phyloP scores from a whole-genome alignment of 2,888 invertebrate genomes.

The Tricholauxania praeusta region DNA sequence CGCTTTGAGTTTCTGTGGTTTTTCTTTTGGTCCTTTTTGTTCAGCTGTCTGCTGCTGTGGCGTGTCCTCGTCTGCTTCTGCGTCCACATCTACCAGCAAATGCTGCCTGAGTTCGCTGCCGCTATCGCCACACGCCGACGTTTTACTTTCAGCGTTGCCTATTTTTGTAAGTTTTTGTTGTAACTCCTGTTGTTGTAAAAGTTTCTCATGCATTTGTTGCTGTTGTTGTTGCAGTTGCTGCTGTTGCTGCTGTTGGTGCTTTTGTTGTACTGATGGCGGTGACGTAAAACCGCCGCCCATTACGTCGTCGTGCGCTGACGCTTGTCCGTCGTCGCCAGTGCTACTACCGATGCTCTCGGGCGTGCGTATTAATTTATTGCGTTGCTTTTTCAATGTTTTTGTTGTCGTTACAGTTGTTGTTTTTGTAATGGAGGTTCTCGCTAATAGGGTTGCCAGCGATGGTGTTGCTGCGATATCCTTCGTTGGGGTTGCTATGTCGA shows the following conservation, averaged over 20 bases:
- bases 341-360: conserved; percentile 32
- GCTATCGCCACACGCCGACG: background rate
- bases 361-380: conserved; percentile 43
- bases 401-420: conserved; percentile 21
- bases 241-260: conserved; percentile 16
- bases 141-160: conserved; percentile 19
- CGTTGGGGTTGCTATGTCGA: too few species aligned
- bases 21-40: background rate
- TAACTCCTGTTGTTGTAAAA: conserved; percentile 54
- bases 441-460: background rate
- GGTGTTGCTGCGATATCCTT: background rate
- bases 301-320: conserved; percentile 52
- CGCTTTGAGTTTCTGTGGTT: conserved; percentile 18
- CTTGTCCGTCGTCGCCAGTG: conserved; percentile 4
- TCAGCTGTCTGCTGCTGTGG: background rate
- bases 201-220: conserved; percentile 61
- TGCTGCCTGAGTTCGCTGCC: background rate
- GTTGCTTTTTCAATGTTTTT: conserved; percentile 35
- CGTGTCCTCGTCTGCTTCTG: conserved; percentile 36
- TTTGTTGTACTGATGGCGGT: conserved; percentile 52
- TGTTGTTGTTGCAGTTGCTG: conserved; percentile 34
- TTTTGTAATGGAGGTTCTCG: background rate
- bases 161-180: conserved; percentile 16
- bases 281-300: conserved; percentile 66
- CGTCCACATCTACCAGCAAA: conserved; percentile 32